phyloP scores from a whole-genome alignment of 2,888 invertebrate species.

The Agrotis puta region DNA sequence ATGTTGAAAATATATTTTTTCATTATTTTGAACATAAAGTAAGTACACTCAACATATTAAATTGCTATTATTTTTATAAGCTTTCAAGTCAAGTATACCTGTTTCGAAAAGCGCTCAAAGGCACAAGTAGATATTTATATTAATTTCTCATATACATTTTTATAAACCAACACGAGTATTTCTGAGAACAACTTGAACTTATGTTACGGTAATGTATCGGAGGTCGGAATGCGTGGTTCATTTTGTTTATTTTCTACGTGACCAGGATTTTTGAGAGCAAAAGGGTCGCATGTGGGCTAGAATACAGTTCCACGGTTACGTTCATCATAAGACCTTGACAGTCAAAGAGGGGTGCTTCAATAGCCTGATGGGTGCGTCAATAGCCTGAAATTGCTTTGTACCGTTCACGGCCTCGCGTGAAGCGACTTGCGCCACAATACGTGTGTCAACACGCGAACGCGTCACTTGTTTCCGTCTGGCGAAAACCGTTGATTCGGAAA shows the following conservation, averaged over 20 bases:
- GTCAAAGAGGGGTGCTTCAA: slow-evolving; percentile 26
- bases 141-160: slow-evolving; percentile 3
- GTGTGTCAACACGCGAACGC: too few relatives aligned
- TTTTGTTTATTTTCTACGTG: slow-evolving; percentile 61
- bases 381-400: background rate
- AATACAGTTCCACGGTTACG: slow-evolving; percentile 5
- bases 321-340: slow-evolving; percentile 22
- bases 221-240: slow-evolving; percentile 39
- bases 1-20: background rate
- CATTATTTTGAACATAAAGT: too few relatives aligned
- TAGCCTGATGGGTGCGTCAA: slow-evolving; percentile 12
- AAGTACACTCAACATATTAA: too few relatives aligned
- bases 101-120: background rate
- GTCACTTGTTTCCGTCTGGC: too few relatives aligned
- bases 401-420: background rate
- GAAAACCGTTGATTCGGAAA: too few relatives aligned
- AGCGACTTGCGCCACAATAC: background rate
- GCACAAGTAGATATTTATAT: background rate
- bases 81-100: background rate
- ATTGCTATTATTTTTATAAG: background rate
- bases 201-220: slow-evolving; percentile 51
- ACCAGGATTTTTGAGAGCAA: slow-evolving; percentile 32
- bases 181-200: slow-evolving; percentile 30
- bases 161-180: slow-evolving; percentile 16
- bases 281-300: slow-evolving; percentile 16